Evolutionary conservation across 2,888 invertebrate genomes (phyloP), one percentile per base, ranked within the genome.

Genomic region (Agrochola lota): DNA sequence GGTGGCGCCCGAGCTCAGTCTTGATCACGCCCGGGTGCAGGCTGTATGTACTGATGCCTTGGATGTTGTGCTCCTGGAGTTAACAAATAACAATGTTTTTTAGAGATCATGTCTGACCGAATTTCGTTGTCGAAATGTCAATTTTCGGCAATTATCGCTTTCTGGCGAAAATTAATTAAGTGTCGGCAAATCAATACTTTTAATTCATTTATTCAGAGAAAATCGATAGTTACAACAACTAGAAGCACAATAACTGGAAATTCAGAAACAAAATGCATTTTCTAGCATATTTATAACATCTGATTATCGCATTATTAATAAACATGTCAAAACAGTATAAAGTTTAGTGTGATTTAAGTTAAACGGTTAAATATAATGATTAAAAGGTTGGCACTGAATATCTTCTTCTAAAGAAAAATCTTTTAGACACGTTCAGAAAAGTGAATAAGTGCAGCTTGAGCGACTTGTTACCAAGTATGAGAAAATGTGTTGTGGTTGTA

Each of bases 11-110:
- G 11, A 99, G 92, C 87, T 98, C 98, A 0, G 99, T 98, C 84
- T 97, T 97, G 69, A 98, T 97, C 1, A 98, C 96, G 0, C 98
- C 98, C 0, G 98, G 98, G 91, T 98, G 98, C 0, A 98, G 93
- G 75, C 97, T 96, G 92, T 98, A 98, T 0, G 97, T 97, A 57
- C 97, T 98, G 0, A 98, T 97, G 4, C 97, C 97, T 77, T 94
- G 93, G 78, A 96, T 95, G 9, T 95, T 94, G 81, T 95, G 85
- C 82, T 94, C 95, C 96, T 96, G 7, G 1, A 9, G n/a, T 17
- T 2, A 0, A 49, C 9, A 69, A 26, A 73, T 43, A 55, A n/a
- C 4, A 40, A 55, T n/a, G 17, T 17, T 55, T 55, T 40, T 52
- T 52, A 69, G 35, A 55, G 12, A 40, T 55, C 17, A 52, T 9